phyloP scores from a whole-genome alignment of 37 sponge, comb jelly and placozoan genomes.

The Chondrilla cf. caribensis region DNA sequence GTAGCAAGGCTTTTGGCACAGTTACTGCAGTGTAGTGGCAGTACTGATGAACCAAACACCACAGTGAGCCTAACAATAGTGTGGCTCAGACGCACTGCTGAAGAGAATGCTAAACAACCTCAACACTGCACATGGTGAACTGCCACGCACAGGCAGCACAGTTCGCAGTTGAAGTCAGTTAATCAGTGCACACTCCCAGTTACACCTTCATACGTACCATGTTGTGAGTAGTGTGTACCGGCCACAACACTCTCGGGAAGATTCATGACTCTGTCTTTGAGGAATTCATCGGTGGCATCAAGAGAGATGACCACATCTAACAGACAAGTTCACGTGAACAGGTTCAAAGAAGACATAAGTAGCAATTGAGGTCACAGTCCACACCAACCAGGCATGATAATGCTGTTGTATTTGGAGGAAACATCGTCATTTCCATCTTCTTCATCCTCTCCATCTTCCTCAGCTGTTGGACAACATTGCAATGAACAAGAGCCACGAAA shows the following conservation, averaged over 20 bases:
- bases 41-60: too few relatives aligned
- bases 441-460: slow-evolving; percentile 66
- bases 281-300: slow-evolving; percentile 77
- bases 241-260: slow-evolving; percentile 77
- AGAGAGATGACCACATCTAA: slow-evolving; percentile 81
- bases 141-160: too few relatives aligned
- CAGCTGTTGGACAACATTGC: neutral
- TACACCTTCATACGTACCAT: too few relatives aligned
- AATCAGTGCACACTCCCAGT: too few relatives aligned
- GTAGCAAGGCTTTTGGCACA: too few relatives aligned
- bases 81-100: too few relatives aligned
- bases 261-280: slow-evolving; percentile 89
- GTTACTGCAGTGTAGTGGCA: too few relatives aligned
- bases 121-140: too few relatives aligned
- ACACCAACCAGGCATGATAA: slow-evolving; percentile 81
- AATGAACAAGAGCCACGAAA: too few relatives aligned
- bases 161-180: too few relatives aligned
- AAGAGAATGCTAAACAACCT: too few relatives aligned
- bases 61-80: too few relatives aligned
- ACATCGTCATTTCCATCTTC: slow-evolving; percentile 52
- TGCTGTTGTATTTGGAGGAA: slow-evolving; percentile 47
- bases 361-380: neutral
- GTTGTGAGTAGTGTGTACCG: slow-evolving; percentile 90
- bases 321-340: neutral
- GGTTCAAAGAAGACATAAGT: neutral